Base-by-base conservation (phyloP, 2,888 invertebrate species). In the Hypolimnas misippus region DNA sequence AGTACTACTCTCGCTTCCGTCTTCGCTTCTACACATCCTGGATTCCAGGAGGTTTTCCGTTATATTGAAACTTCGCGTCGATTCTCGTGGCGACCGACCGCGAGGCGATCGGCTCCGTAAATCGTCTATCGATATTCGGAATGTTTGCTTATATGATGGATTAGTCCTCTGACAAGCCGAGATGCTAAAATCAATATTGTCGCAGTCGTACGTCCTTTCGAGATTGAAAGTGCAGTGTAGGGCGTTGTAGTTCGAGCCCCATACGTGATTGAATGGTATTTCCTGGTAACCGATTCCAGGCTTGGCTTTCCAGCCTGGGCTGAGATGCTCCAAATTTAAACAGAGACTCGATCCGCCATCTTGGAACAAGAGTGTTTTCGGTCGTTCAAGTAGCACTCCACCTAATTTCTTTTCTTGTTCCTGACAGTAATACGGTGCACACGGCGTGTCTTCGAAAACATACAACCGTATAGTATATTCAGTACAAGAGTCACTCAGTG, bases 371-470 rank as follows among this genome's bases (percentile, higher is more conserved):
- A 98, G 94, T 46, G 96, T 95, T 77, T 97, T 95, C 3, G 98
- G 96, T 74, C 98, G 97, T 81, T 98, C 98, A 74, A 99, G 93
- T 60, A 98, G 92, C 63, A 95, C 95, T 2, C 98, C 98, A 5
- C 98, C 97, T 62, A 98, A 93, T 75, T 95, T 95, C 71, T 95
- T 94, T 79, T 96, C 96, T 72, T 96, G 95, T 42, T 95, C 95
- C 57, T 94, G 93, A 76, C 96, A 95, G 72, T 97, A 97, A 87
- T 98, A 97, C 75, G 97, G 94, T n/a, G 98, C 97, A 73, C 98
- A 98, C 57, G 96, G 96, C 3, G 98, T 98, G 81, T 99, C 98
- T 84, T 98, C 98, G 62, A 99, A 94, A 58, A 98, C 96, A 87
- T 99, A 99, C 38, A 99, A 96, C 67, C 98, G 93, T 70, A 99